phyloP scores from a whole-genome alignment of 2,797 vertebrate genomes.

The Lacerta agilis region DNA sequence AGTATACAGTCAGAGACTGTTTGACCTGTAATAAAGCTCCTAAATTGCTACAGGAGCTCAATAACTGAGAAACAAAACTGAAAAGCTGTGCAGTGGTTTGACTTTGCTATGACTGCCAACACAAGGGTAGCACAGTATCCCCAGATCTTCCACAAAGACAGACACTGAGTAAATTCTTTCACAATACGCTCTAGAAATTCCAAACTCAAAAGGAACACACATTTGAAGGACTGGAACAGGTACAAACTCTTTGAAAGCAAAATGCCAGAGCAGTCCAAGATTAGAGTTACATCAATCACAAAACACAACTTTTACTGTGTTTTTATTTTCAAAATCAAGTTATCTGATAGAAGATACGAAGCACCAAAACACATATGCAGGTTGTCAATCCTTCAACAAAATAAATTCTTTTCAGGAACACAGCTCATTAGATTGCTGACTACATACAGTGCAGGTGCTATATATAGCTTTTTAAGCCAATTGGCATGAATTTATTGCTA shows the following conservation, averaged over 20 bases:
- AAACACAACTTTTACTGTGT: rapidly evolving
- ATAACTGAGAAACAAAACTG: not conserved
- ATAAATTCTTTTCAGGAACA: not conserved
- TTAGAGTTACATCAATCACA: not conserved
- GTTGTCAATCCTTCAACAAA: not conserved
- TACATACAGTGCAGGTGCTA: conserved; percentile 23
- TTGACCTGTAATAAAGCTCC: not conserved
- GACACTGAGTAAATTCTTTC: too few species aligned
- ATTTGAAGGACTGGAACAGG: conserved; percentile 33
- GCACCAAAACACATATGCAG: not conserved
- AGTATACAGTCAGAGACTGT: not conserved
- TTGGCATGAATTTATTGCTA: not conserved
- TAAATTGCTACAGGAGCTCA: not conserved
- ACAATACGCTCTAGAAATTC: conserved; percentile 27
- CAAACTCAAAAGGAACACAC: conserved; percentile 21
- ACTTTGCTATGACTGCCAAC: not conserved
- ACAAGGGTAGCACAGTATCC: not conserved
- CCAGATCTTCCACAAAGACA: not conserved
- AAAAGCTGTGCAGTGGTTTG: not conserved
- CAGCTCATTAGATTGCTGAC: not conserved
- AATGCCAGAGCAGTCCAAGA: conserved; percentile 53
- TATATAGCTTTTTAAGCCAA: conserved; percentile 56
- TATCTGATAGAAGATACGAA: not conserved
- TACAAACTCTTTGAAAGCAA: conserved; percentile 24
- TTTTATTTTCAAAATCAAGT: not conserved